Evolutionary conservation across 2,888 invertebrate genomes (phyloP), one percentile per base, ranked within the genome.

Genomic region (Halocaridina rubra): DNA sequence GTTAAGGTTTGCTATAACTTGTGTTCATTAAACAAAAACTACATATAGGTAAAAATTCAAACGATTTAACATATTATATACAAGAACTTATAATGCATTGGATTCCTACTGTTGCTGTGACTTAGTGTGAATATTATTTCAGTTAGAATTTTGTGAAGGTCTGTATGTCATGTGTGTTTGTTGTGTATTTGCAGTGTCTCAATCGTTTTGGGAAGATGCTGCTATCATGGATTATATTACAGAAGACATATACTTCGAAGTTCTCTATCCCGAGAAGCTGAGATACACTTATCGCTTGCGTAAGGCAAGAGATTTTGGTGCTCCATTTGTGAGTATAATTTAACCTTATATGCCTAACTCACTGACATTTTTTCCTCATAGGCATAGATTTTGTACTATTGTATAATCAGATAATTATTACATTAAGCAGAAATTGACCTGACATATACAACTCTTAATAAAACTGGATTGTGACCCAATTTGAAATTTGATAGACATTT

Each of bases 201-300:
- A 85, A 82, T 64, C 85, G 5, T 78, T 81, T 16, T 85, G 79
- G 78, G 82, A 85, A 80, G 87, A 87, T 59, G 87, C 85, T 22
- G 82, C 87, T 22, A 82, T 87, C 27, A 75, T 82, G 29, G 85
- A 87, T 72, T 87, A 85, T 57, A 87, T 85, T 64, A 85, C 82
- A 30, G 87, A 87, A 64, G 87, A 87, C 64, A 74, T 85, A n/a
- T 87, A 85, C 59, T 87, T 87, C 80, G 87, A 87, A 53, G 71
- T 87, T 4, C 7, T 87, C 8, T 80, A 80, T 46, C 87, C 87
- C 19, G 71, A 85, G 19, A 72, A 82, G n/a, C 77, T 87, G 19
- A 78, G 85, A 16, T 87, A 87, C 53, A 87, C 85, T 22, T 87
- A 87, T 69, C 81, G 87, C 29, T 76, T 87, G 2, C 64, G 82